Evolutionary conservation across 2,113 vertebrate genomes (phyloP).

Genomic region (Nymphicus hollandicus): DNA sequence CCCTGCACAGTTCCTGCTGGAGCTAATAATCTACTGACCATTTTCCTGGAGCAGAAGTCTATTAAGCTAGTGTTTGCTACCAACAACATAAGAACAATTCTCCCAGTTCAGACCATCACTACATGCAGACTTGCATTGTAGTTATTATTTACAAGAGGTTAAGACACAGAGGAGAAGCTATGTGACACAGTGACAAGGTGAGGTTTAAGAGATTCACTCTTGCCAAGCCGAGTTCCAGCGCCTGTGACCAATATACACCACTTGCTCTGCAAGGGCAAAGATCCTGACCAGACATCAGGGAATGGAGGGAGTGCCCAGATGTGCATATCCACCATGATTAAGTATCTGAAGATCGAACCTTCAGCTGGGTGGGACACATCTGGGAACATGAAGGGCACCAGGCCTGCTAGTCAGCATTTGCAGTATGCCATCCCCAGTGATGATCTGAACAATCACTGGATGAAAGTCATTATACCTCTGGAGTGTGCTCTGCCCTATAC

Average conservation of each 20-base stretch:
- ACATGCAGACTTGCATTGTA: background rate
- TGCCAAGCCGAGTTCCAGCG: background rate
- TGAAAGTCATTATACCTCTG: background rate
- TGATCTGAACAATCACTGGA: background rate
- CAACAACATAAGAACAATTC: background rate
- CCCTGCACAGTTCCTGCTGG: background rate
- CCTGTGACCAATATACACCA: background rate
- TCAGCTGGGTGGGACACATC: fast-evolving
- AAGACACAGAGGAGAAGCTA: background rate
- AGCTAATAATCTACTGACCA: background rate
- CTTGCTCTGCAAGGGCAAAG: background rate
- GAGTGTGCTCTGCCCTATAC: background rate
- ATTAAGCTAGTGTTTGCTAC: background rate
- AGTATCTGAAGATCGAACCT: background rate
- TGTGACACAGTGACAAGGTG: fast-evolving
- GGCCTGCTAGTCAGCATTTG: background rate
- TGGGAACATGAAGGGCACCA: background rate
- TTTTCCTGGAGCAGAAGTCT: background rate
- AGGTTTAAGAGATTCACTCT: background rate
- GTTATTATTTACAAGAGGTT: background rate
- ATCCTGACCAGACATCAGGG: background rate
- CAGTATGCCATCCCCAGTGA: fast-evolving
- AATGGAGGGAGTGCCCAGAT: background rate
- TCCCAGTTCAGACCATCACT: background rate
- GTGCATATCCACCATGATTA: no score